These are phyloP conservation scores for Dromaius novaehollandiae DNA, from an alignment of 2,113 vertebrate genomes.

Conservation along the genomic window DNA sequence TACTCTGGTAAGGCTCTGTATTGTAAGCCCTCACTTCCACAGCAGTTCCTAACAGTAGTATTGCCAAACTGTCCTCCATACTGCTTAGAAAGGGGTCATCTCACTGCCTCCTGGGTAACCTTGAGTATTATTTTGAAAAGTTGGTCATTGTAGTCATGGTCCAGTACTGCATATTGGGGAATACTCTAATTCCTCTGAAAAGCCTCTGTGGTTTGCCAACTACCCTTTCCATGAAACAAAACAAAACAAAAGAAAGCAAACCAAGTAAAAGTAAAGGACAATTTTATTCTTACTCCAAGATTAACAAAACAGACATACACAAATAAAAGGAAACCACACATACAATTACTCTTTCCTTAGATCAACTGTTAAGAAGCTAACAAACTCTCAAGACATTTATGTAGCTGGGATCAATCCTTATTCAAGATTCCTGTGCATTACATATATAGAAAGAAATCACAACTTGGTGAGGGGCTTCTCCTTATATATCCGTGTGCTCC, in stretches of 20 bases:
- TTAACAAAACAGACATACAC: conserved; percentile 7
- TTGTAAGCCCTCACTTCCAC: background rate
- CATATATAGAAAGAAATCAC: conserved; percentile 37
- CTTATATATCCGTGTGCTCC: conserved; percentile 24
- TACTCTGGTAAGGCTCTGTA: background rate
- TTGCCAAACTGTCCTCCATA: background rate
- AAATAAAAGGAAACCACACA: conserved; percentile 9
- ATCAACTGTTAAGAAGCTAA: background rate
- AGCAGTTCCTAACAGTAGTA: background rate
- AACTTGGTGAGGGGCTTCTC: background rate
- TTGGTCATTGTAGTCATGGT: background rate
- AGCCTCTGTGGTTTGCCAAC: background rate
- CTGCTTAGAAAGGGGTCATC: background rate
- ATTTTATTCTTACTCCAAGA: conserved; percentile 7
- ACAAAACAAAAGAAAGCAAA: background rate
- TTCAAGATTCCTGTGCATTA: conserved; percentile 33
- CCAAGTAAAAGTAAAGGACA: background rate
- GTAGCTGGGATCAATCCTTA: background rate
- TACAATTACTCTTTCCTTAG: conserved; percentile 11
- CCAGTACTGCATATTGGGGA: background rate
- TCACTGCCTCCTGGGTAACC: background rate
- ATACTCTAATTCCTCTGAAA: background rate
- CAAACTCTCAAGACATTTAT: background rate
- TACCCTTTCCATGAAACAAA: background rate
- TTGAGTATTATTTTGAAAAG: background rate